These are phyloP conservation scores for Panthera uncia DNA, from an alignment of 2,113 vertebrate species.

Conservation along the genomic window DNA sequence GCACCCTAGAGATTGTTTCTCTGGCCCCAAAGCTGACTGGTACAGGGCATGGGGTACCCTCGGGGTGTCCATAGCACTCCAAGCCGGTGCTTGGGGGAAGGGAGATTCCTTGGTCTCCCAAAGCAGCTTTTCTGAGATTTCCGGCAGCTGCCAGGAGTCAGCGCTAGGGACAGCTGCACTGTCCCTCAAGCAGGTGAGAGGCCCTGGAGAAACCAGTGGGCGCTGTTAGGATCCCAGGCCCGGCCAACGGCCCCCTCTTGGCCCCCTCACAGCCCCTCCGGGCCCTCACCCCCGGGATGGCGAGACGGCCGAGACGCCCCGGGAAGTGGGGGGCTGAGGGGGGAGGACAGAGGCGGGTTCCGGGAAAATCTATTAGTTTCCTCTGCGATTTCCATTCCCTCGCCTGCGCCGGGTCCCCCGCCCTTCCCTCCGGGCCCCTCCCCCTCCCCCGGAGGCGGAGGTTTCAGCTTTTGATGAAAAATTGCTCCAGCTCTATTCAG, in stretches of 20 bases:
- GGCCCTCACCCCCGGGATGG: slow-evolving; percentile 68
- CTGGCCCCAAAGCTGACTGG: neutral
- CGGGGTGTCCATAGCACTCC: neutral
- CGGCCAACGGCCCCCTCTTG: neutral
- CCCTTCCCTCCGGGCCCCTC: slow-evolving; percentile 53
- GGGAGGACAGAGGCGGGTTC: neutral
- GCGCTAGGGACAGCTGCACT: neutral
- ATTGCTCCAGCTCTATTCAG: slow-evolving; percentile 93
- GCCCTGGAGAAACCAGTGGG: neutral
- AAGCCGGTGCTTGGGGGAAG: neutral
- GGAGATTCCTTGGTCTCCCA: neutral
- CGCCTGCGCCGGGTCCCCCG: neutral
- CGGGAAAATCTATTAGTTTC: slow-evolving; percentile 77
- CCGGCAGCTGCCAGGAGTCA: neutral
- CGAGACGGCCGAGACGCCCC: slow-evolving; percentile 25
- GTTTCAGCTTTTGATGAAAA: slow-evolving; percentile 91
- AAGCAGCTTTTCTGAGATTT: neutral
- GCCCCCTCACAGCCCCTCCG: slow-evolving; percentile 69
- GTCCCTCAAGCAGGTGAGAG: neutral
- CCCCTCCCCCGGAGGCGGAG: slow-evolving; percentile 72
- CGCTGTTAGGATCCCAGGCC: neutral
- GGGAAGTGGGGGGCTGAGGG: neutral
- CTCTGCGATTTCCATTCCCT: slow-evolving; percentile 79
- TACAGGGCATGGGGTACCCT: too few relatives aligned
- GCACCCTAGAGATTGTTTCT: neutral